phyloP scores from a whole-genome alignment of 2,797 vertebrate species.

The Psittacula echo region DNA sequence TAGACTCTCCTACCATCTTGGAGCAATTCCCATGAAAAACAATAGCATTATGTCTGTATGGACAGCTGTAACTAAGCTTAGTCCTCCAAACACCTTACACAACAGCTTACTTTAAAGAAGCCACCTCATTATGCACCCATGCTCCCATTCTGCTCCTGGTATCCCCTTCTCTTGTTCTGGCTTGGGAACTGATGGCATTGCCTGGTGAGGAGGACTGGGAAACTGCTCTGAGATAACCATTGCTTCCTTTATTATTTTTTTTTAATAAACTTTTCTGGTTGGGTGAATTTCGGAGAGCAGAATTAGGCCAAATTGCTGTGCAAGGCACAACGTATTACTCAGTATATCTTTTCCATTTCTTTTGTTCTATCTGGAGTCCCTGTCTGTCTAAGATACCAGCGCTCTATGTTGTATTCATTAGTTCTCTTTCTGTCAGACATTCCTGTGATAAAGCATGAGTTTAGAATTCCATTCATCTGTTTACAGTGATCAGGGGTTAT shows the following conservation, averaged over 20 bases:
- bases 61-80: not conserved
- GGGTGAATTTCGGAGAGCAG: not conserved
- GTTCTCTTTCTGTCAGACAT: not conserved
- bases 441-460: not conserved
- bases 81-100: not conserved
- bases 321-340: not conserved
- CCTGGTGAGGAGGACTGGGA: not conserved
- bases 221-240: not conserved
- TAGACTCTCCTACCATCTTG: not conserved
- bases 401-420: not conserved
- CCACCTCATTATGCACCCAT: not conserved
- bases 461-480: conserved; percentile 10
- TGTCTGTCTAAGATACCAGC: not conserved
- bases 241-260: not conserved
- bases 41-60: not conserved
- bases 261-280: not conserved
- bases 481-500: not conserved
- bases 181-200: not conserved
- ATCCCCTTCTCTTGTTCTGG: not conserved
- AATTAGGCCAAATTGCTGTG: not conserved
- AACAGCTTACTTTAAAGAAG: not conserved
- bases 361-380: not conserved
- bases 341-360: not conserved
- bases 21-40: not conserved
- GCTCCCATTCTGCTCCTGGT: not conserved